Base-by-base conservation (phyloP, 2,797 vertebrate genomes). In the Decapterus maruadsi region DNA sequence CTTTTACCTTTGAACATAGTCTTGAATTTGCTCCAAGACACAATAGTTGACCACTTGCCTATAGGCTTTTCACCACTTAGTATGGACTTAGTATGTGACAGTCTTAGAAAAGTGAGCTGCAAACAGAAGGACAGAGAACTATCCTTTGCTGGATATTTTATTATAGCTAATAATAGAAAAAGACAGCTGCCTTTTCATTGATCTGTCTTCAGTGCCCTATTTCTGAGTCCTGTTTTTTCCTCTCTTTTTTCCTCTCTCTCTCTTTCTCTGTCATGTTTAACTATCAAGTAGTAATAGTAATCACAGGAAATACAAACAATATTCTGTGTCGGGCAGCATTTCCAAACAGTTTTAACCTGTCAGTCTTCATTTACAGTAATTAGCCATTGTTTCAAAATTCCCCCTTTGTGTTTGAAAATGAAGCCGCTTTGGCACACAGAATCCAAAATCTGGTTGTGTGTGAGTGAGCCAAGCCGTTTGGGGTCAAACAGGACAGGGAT, bases 101-200 rank as follows among this genome's bases (percentile, higher is more conserved):
- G 72, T 56, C 48, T 79, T 61, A 59, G 19, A 60, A 83, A 82
- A 83, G 87, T 68, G 71, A 51, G 51, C 74, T 74, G 71, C 62
- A 72, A 85, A 58, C 53, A 19, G 69, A 86, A 87, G 77, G 77
- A 89, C 82, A 76, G 75, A n/a, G 84, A 80, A 69, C 70, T 80
- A 82, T 71, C 53, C 75, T 62, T 77, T 48, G 79, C 87, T 85
- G 90, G 89, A 91, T 92, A 90, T 93, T 92, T 92, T 91, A 92
- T 93, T 91, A 89, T 50, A 2, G 80, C 90, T 94, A 92, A 92
- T 92, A 91, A 90, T 92, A 93, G 93, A 91, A 87, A 89, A 92
- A 90, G 84, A 86, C 90, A 90, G 84, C 88, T 88, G 92, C 87
- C 82, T 86, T 91, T 90, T 89, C 87, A 92, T 92, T 91, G 91